A percentile compares a stretch with the other conserved stretches of the same genome.
Conservation (phyloP, 2,113 vertebrate species). For the Aramus guarauna region DNA sequence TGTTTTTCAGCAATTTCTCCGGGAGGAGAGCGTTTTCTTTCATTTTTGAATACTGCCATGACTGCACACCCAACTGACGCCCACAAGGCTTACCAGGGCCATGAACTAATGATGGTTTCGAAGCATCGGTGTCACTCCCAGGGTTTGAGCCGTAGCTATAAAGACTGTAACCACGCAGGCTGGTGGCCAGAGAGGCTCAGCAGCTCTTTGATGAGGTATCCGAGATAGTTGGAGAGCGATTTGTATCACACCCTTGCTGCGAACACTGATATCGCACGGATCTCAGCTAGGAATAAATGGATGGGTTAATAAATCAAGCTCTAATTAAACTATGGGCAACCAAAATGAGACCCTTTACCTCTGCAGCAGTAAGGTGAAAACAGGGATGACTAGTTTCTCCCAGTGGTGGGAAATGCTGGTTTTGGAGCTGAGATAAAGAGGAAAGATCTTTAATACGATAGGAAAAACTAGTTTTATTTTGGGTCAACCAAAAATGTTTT, state of each 20-base stretch:
- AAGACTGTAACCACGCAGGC: neutral
- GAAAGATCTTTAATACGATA: neutral
- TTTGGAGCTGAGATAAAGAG: neutral
- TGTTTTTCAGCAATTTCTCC: neutral
- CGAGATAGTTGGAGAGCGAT: neutral
- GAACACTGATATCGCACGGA: neutral
- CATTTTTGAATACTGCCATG: neutral
- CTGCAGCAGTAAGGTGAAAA: neutral
- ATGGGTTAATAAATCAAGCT: neutral
- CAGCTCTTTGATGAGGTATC: neutral
- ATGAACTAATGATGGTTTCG: neutral
- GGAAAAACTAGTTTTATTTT: neutral
- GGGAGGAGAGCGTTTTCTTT: neutral
- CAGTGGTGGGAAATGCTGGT: neutral
- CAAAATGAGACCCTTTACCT: neutral
- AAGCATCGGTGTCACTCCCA: neutral
- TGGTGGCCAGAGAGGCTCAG: slow-evolving; percentile 1
- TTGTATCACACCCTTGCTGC: neutral
- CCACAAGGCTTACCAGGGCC: neutral
- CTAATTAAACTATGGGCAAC: neutral
- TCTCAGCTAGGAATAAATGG: neutral
- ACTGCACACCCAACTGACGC: neutral
- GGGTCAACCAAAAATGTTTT: neutral
- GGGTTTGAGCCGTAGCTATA: neutral
- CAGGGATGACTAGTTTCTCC: neutral